phyloP scores from a whole-genome alignment of 1,140 invertebrate genomes.

The Zaprionus inermis region DNA sequence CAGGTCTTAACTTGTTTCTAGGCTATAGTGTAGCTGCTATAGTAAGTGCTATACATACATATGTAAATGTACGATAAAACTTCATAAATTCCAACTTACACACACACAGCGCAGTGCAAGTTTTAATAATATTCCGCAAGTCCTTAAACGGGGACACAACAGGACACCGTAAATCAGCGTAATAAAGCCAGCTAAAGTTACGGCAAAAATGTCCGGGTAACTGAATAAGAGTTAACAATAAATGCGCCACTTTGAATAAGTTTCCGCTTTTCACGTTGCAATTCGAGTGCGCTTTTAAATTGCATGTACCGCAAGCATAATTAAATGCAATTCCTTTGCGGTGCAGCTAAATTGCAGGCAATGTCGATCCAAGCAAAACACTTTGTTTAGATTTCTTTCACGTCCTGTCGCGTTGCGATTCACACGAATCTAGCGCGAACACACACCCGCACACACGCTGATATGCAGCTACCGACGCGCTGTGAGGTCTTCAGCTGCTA shows the following conservation, averaged over 20 bases:
- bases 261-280: conserved; percentile 9
- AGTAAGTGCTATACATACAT: too few relatives aligned
- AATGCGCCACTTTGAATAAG: conserved; percentile 32
- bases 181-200: conserved; percentile 17
- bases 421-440: conserved; percentile 13
- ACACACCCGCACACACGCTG: conserved; percentile 10
- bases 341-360: conserved; percentile 1
- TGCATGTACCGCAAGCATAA: conserved; percentile 29
- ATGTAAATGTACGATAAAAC: conserved; percentile 16
- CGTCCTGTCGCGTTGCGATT: conserved; percentile 16
- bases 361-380: conserved; percentile 10
- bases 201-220: conserved; percentile 13
- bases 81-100: conserved; percentile 32
- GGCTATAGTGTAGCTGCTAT: too few relatives aligned
- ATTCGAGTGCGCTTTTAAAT: conserved; percentile 23
- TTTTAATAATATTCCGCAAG: conserved; percentile 32
- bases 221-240: conserved; percentile 32
- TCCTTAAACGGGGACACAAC: conserved; percentile 49
- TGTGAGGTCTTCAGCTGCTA: conserved; percentile 23
- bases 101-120: conserved; percentile 19
- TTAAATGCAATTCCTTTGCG: conserved; percentile 28
- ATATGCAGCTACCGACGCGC: conserved; percentile 16
- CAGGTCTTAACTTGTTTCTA: not conserved
- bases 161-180: conserved; percentile 62
- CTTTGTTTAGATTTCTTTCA: conserved; percentile 12